These are phyloP conservation scores for Eulimnadia texana DNA, from an alignment of 1,140 invertebrate species.

Conservation along the genomic window DNA sequence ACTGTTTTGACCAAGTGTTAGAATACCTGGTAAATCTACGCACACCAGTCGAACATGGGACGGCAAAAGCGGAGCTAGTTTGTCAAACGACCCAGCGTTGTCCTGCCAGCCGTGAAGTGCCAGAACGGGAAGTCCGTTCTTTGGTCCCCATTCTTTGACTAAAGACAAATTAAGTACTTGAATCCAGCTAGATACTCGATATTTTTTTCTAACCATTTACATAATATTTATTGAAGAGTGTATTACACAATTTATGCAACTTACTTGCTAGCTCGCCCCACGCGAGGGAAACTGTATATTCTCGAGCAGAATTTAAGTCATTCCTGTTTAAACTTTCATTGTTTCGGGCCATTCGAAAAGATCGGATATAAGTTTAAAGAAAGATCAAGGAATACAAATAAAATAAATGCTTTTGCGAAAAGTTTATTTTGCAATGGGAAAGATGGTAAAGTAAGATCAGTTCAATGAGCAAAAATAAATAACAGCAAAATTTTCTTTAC, in stretches of 20 bases:
- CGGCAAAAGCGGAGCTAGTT: constrained; percentile 52
- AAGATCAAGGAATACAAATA: too few relatives aligned
- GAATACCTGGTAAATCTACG: constrained; percentile 39
- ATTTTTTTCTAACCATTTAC: background rate
- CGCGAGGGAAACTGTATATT: background rate
- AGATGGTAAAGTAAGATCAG: too few relatives aligned
- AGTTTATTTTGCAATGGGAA: too few relatives aligned
- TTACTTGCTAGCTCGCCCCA: background rate
- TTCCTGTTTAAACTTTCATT: background rate
- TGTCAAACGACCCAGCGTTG: constrained; percentile 72
- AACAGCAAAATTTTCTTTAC: too few relatives aligned
- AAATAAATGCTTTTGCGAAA: too few relatives aligned
- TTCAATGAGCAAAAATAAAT: too few relatives aligned
- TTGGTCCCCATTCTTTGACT: constrained; percentile 42
- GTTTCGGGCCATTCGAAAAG: background rate
- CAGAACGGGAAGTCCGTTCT: constrained; percentile 37
- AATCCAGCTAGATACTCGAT: too few relatives aligned
- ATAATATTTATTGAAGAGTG: background rate
- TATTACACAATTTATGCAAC: background rate
- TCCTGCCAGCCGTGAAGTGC: constrained; percentile 79
- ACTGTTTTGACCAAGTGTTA: background rate
- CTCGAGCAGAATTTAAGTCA: background rate
- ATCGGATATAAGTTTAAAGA: background rate
- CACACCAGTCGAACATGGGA: constrained; percentile 43
- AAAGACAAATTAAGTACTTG: constrained; percentile 17